phyloP scores from a whole-genome alignment of 1,140 invertebrate species.

The Brachionus asplanchnoidis region DNA sequence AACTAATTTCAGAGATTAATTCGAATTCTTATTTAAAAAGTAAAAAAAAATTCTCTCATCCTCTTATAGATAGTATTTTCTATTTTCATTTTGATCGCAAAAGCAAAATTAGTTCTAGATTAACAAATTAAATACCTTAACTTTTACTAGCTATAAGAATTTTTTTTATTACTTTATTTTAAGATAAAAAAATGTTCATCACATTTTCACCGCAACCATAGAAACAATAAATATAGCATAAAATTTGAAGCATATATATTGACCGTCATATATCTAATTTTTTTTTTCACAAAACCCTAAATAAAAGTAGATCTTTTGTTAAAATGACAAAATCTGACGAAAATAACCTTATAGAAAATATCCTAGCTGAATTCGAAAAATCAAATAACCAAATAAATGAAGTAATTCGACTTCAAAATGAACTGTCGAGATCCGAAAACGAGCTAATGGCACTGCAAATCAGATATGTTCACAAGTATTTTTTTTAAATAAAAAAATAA shows the following conservation, averaged over 20 bases:
- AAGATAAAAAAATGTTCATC: neutral
- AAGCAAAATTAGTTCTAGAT: neutral
- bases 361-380: slow-evolving; percentile 19
- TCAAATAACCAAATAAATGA: slow-evolving; percentile 17
- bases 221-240: neutral
- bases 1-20: too few relatives aligned
- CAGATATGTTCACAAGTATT: slow-evolving; percentile 29
- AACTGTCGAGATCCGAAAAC: neutral
- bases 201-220: neutral
- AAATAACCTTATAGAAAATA: neutral
- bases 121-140: neutral
- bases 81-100: too few relatives aligned
- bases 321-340: neutral
- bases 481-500: neutral
- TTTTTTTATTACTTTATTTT: neutral
- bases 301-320: too few relatives aligned
- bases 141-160: neutral
- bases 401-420: neutral
- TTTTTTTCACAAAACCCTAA: neutral
- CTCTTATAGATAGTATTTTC: too few relatives aligned
- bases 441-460: slow-evolving; percentile 11
- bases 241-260: neutral
- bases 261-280: neutral
- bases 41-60: too few relatives aligned
- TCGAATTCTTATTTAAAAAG: too few relatives aligned